Base-by-base conservation (phyloP, 92 coral and sea anemone species). In the Micromussa lordhowensis region DNA sequence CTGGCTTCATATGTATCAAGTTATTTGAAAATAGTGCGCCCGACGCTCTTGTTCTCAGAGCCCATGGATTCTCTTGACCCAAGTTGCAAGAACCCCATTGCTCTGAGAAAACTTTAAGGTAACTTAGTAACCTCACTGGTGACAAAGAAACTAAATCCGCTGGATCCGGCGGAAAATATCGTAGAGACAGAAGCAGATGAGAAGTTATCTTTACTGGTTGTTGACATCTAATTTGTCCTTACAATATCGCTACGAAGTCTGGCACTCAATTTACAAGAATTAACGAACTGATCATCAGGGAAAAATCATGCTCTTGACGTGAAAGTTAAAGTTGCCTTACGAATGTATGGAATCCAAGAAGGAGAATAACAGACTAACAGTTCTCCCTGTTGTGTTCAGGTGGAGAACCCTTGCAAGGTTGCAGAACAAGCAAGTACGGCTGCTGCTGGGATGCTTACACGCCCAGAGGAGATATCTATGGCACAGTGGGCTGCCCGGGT, bases 401-500 rank as follows among this genome's bases (percentile, higher is more conserved):
- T 84, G 87, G 80, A 14, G 24, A 58, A 57, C 70, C 80, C n/a
- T 28, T 55, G 80, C 34, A 2, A 35, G n/a, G 61, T 8, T 84
- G 87, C 71, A 72, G 80, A 13, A 35, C 30, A 53, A 72, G 49
- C 31, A 5, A 2, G 24, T 68, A 18, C 29, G 80, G 80, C 8
- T 84, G 87, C 64, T 84, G 87, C n/a, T 84, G 87, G 87, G 87
- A 84, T 14, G 54, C 12, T 10, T 64, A 14, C 80, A 84, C 87
- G 4, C 55, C 87, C 7, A n/a, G 70, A 16, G 61, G 40, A 16
- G 86, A 82, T 48, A 10, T 82, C 13, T 82, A 82, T 32, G 87
- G 87, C n/a, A 30, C n/a, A 15, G 59, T 19, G 73, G 80, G 80
- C 55, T 84, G 87, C 57, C 87, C 87, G 21, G 80, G 87, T 84